Percentiles rank a stretch among this genome's conserved stretches.
These are phyloP conservation scores for Cheiracanthium punctorium DNA, from an alignment of 2,888 invertebrate species.

Conservation along the genomic window DNA sequence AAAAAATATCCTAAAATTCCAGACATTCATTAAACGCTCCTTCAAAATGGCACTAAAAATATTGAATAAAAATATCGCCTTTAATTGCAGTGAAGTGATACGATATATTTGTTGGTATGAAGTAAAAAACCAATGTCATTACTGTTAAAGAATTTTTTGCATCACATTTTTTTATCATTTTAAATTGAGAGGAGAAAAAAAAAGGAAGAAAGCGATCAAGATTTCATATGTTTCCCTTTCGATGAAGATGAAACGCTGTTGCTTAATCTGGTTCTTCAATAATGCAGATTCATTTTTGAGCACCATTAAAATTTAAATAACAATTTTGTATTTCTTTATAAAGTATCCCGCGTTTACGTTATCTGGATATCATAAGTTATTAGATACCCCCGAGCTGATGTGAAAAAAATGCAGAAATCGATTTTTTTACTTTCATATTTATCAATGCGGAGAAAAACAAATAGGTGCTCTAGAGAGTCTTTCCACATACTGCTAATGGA, in stretches of 20 bases:
- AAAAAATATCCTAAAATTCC: no score
- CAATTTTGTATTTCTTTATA: not conserved
- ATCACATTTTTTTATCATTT: not conserved
- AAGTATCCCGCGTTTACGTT: not conserved
- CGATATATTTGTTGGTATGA: conserved; percentile 28
- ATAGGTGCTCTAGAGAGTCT: not conserved
- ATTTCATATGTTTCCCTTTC: not conserved
- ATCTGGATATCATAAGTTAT: not conserved
- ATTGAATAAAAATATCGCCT: conserved; percentile 12
- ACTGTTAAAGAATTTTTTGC: conserved; percentile 22
- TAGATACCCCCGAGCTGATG: not conserved
- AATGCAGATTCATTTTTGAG: conserved; percentile 26
- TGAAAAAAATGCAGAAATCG: not conserved
- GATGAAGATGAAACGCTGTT: conserved; percentile 33
- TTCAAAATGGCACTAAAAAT: conserved; percentile 22
- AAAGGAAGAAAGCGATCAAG: conserved; percentile 8
- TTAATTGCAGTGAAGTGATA: conserved; percentile 45
- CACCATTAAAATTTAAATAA: conserved; percentile 25
- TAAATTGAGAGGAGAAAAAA: conserved; percentile 23
- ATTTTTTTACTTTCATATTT: conserved; percentile 1
- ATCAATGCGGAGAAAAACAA: not conserved
- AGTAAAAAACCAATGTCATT: conserved; percentile 37
- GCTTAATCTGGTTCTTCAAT: conserved; percentile 22
- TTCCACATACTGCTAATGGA: not conserved
- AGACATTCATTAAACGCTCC: conserved; percentile 40